Evolutionary conservation across 2,113 vertebrate species (phyloP).

Genomic region (Dunckerocampus dactyliophorus): DNA sequence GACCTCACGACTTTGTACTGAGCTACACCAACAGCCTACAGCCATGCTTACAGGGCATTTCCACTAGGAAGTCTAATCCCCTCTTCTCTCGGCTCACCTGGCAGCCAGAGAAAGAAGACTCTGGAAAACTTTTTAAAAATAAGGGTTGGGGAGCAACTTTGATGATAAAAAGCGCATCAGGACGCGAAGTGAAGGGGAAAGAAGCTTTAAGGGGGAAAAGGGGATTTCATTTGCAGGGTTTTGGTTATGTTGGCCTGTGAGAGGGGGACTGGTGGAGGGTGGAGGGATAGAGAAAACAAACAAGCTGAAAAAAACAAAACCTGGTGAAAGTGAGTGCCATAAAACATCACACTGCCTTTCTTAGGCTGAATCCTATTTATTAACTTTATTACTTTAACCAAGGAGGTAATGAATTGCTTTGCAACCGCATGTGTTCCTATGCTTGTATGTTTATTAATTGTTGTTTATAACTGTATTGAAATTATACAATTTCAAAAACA

Average conservation of each 20-base stretch:
- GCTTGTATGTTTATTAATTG: background rate
- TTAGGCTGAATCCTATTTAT: slow-evolving; percentile 47
- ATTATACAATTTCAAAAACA: no score
- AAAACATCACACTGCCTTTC: slow-evolving; percentile 54
- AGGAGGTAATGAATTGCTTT: background rate
- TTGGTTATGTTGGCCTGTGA: slow-evolving; percentile 47
- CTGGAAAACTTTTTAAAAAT: slow-evolving; percentile 57
- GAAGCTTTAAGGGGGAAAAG: slow-evolving; percentile 37
- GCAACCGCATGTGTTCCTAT: slow-evolving; percentile 5
- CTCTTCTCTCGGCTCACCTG: slow-evolving; percentile 56
- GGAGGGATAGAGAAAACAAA: slow-evolving; percentile 22
- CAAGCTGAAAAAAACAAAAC: slow-evolving; percentile 11
- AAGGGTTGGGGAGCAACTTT: slow-evolving; percentile 53
- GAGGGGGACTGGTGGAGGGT: slow-evolving; percentile 33
- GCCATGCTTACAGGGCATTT: slow-evolving; percentile 63
- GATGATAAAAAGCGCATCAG: slow-evolving; percentile 59
- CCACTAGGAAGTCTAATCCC: slow-evolving; percentile 53
- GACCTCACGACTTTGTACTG: slow-evolving; percentile 41
- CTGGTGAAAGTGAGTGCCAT: slow-evolving; percentile 24
- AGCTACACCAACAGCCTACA: slow-evolving; percentile 56
- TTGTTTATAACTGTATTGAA: no score
- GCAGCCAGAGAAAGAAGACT: slow-evolving; percentile 38
- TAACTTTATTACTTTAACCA: slow-evolving; percentile 52
- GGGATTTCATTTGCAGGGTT: slow-evolving; percentile 51
- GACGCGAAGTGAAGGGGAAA: slow-evolving; percentile 60